A percentile compares a stretch with the other conserved stretches of the same genome.
These are phyloP conservation scores for Chionis minor DNA, from an alignment of 2,113 vertebrate species.

Conservation along the genomic window DNA sequence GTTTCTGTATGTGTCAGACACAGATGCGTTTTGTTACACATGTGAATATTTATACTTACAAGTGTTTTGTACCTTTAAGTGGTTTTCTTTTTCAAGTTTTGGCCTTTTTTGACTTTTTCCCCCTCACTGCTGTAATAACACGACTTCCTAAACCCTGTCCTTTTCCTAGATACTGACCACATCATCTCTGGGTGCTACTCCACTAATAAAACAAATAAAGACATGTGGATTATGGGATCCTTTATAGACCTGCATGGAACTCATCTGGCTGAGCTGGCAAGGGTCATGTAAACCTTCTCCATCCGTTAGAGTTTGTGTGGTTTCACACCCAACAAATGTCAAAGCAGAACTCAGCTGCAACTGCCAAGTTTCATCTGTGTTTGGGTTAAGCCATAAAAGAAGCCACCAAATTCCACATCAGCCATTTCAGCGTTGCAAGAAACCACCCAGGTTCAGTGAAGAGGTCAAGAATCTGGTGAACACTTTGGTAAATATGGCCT, in stretches of 20 bases:
- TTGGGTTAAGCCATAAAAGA: conserved; percentile 50
- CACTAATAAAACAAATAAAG: conserved; percentile 6
- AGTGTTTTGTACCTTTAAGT: not conserved
- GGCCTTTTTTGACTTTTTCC: not conserved
- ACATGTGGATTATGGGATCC: not conserved
- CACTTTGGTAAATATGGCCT: not conserved
- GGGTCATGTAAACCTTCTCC: conserved; percentile 31
- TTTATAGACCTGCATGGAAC: conserved; percentile 23
- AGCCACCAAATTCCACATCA: conserved; percentile 39
- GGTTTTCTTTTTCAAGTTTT: not conserved
- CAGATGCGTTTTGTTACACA: not conserved
- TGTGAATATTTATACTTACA: not conserved
- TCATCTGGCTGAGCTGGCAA: not conserved
- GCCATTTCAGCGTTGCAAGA: conserved; percentile 7
- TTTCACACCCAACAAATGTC: conserved; percentile 61
- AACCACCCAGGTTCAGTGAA: conserved; percentile 38
- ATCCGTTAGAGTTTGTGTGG: conserved; percentile 30
- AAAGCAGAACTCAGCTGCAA: conserved; percentile 16
- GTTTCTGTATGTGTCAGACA: not conserved
- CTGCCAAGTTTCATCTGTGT: conserved; percentile 33
- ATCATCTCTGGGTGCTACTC: conserved; percentile 17
- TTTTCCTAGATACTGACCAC: conserved; percentile 16
- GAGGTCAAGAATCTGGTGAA: conserved; percentile 2
- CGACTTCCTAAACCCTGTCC: not conserved
- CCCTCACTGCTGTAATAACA: not conserved